Conservation (phyloP, 2,888 invertebrate species). For the Hyposoter dolosus region DNA sequence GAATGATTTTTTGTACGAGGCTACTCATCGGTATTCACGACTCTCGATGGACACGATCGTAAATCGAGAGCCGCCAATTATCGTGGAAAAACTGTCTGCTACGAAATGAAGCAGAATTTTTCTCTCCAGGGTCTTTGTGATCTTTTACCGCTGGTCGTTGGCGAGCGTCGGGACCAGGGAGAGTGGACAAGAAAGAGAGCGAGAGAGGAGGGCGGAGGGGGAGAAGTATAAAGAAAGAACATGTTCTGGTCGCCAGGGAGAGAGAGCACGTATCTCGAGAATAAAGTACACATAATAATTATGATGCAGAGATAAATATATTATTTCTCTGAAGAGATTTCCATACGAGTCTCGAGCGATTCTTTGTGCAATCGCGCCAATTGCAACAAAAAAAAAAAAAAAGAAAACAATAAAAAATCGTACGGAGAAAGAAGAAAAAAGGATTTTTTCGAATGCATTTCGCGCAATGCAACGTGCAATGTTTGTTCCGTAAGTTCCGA, state of each 20-base stretch:
- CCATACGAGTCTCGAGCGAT: conserved; percentile 45
- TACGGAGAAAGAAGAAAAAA: background rate
- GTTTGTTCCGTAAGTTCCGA: conserved; percentile 46
- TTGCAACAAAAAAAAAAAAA: conserved; percentile 43
- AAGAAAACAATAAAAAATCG: background rate
- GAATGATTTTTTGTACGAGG: conserved; percentile 7
- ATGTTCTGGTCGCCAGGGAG: conserved; percentile 9
- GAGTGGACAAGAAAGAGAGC: conserved; percentile 24
- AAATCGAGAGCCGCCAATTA: conserved; percentile 65
- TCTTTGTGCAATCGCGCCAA: conserved; percentile 42
- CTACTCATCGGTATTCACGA: conserved; percentile 47
- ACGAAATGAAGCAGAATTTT: conserved; percentile 50
- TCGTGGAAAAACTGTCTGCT: conserved; percentile 66
- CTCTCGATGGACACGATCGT: conserved; percentile 52
- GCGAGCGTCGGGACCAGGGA: background rate
- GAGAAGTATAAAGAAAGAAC: conserved; percentile 2
- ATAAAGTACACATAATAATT: conserved; percentile 46
- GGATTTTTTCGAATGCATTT: conserved; percentile 46
- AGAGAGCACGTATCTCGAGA: conserved; percentile 33
- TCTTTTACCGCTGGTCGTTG: conserved; percentile 59
- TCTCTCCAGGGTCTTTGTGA: conserved; percentile 60
- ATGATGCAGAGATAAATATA: conserved; percentile 39
- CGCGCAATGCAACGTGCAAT: conserved; percentile 58
- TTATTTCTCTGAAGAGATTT: conserved; percentile 46
- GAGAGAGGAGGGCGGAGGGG: background rate